Evolutionary conservation across 2,113 vertebrate genomes (phyloP), one percentile per base, ranked within the genome.

Genomic region (Macrotis lagotis): DNA sequence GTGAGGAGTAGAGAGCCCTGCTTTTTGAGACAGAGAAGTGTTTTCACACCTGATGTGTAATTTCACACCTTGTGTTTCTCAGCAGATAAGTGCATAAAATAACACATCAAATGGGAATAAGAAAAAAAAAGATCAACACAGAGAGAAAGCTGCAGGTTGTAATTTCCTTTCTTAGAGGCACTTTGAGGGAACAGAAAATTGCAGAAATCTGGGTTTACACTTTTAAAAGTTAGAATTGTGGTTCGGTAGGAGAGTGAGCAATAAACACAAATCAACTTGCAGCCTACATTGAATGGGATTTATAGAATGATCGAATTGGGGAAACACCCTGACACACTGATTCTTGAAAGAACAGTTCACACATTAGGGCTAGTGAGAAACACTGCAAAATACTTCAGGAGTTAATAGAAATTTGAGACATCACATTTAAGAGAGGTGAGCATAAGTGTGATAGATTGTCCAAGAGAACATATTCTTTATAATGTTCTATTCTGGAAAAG

Each of bases 11-110:
- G 97, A 96, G 96, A 98, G 98, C 97, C 92, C 96, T 97, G 97
- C 97, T 98, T 98, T 98, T 98, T 97, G 97, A 98, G 98, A 98
- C 95, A 88, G 94, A 97, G 94, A 98, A 98, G 97, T 98, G 98
- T 98, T 98, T 98, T 99, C 98, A 98, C 98, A 98, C 98, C 98
- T 98, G 98, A 98, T 98, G 98, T 98, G 98, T 96, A 98, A 98
- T 98, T 98, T 98, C 98, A 98, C 98, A 98, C 98, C 98, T 98
- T 98, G 98, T 98, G 96, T 98, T 98, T 98, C 98, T 98, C 98
- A 97, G 98, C 95, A 98, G 98, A 98, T 97, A 98, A 98, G 97
- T 98, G 98, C 96, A 83, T 98, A 98, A 98, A 98, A 98, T 98
- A 98, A 97, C 98, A 98, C 98, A 98, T 98, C 97, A 97, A 97